These are phyloP conservation scores for Otus scops DNA, from an alignment of 2,797 vertebrate species.

Conservation along the genomic window DNA sequence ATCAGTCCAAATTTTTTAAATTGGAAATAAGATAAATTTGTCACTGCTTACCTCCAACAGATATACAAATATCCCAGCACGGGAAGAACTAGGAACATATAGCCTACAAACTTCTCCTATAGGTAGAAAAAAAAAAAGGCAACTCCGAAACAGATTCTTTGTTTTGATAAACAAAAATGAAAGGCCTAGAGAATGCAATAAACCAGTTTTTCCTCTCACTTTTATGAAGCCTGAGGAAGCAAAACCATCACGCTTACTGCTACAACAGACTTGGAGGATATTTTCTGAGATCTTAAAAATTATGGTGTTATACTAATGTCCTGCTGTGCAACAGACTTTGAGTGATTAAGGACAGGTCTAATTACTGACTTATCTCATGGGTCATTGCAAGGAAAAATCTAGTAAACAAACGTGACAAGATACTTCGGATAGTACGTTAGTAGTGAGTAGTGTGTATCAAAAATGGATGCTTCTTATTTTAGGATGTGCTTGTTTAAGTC, in stretches of 20 bases:
- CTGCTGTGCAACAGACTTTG: background rate
- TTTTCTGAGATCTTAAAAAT: background rate
- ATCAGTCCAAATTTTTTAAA: background rate
- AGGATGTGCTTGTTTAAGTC: background rate
- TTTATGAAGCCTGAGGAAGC: background rate
- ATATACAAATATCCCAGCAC: background rate
- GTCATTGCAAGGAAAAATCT: background rate
- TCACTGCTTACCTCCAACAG: background rate
- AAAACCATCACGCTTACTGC: background rate
- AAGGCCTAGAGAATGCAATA: background rate
- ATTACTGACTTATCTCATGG: background rate
- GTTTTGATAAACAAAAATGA: background rate
- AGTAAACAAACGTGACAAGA: background rate
- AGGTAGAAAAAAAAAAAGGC: background rate
- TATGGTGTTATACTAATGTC: background rate
- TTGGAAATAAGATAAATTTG: slow-evolving; percentile 11
- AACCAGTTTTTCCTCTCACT: background rate
- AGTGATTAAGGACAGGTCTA: background rate
- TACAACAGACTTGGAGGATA: background rate
- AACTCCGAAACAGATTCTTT: background rate
- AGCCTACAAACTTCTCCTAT: background rate
- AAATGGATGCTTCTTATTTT: background rate
- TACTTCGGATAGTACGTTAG: background rate
- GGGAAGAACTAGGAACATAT: background rate
- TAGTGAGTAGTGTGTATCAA: background rate